Conservation (phyloP, 2,797 vertebrate genomes). For the Serranus cabrilla region DNA sequence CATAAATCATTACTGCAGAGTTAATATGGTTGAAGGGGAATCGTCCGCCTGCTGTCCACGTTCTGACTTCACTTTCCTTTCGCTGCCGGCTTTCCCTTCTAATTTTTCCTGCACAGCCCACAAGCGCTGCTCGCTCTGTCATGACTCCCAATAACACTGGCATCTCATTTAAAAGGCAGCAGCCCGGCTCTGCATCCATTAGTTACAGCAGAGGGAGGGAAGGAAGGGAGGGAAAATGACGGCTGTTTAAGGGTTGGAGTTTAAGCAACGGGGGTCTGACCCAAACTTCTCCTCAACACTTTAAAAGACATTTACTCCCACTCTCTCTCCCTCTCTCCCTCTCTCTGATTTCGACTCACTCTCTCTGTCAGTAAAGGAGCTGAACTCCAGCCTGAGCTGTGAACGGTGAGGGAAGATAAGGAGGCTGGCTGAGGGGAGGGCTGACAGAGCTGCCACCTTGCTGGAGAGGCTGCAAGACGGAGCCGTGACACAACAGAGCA, state of each 20-base stretch:
- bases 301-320: constrained; percentile 77
- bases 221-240: constrained; percentile 60
- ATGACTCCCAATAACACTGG: constrained; percentile 73
- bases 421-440: constrained; percentile 60
- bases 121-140: constrained; percentile 62
- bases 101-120: constrained; percentile 70
- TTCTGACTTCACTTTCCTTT: constrained; percentile 59
- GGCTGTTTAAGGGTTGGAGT: constrained; percentile 82
- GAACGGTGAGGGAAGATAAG: constrained; percentile 62
- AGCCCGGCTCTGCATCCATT: constrained; percentile 73
- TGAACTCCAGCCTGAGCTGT: constrained; percentile 61
- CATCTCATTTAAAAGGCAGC: constrained; percentile 79
- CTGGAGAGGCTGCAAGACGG: constrained; percentile 48
- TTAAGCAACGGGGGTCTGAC: constrained; percentile 78
- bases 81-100: constrained; percentile 57
- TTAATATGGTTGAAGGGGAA: constrained; percentile 36
- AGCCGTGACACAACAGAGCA: constrained; percentile 27
- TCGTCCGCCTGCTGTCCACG: constrained; percentile 45
- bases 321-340: constrained; percentile 44
- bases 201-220: constrained; percentile 71
- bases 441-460: constrained; percentile 68
- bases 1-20: constrained; percentile 38
- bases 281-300: constrained; percentile 77
- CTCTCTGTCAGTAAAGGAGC: constrained; percentile 60
- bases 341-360: constrained; percentile 26